A percentile compares a stretch with the other conserved stretches of the same genome.
phyloP scores from a whole-genome alignment of 1,140 invertebrate genomes.

The Ladona fulva region DNA sequence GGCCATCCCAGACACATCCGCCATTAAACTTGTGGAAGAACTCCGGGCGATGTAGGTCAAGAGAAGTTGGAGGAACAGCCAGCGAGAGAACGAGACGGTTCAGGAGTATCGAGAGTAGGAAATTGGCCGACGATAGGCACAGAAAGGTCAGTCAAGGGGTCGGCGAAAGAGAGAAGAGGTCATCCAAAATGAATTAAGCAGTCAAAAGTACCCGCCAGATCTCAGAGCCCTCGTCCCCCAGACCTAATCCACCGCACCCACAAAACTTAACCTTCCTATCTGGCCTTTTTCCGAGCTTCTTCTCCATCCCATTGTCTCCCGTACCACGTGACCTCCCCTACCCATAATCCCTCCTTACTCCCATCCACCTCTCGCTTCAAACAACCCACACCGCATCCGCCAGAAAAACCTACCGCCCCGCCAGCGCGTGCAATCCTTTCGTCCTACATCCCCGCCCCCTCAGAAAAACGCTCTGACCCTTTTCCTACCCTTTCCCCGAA shows the following conservation, averaged over 20 bases:
- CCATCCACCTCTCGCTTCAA: neutral
- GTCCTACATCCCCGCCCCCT: neutral
- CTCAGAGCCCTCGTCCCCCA: neutral
- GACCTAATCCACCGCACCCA: neutral
- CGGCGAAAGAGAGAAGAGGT: neutral
- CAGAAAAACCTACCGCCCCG: neutral
- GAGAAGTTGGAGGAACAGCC: neutral
- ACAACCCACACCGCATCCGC: neutral
- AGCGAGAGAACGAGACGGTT: neutral
- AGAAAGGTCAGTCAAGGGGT: neutral
- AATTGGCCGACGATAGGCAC: neutral
- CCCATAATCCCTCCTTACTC: neutral
- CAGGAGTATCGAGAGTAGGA: neutral
- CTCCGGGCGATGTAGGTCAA: neutral
- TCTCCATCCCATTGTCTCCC: neutral
- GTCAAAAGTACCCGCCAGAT: neutral
- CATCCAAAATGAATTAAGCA: conserved; percentile 10
- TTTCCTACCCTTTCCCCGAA: neutral
- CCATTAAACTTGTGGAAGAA: neutral
- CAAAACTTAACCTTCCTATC: neutral
- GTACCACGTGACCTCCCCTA: too few relatives aligned
- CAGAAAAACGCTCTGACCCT: neutral
- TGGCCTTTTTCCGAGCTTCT: neutral
- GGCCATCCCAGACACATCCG: too few relatives aligned
- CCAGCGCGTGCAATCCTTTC: neutral